Evolutionary conservation across 2,888 invertebrate species (phyloP).

Genomic region (Oxystoma pomonae): DNA sequence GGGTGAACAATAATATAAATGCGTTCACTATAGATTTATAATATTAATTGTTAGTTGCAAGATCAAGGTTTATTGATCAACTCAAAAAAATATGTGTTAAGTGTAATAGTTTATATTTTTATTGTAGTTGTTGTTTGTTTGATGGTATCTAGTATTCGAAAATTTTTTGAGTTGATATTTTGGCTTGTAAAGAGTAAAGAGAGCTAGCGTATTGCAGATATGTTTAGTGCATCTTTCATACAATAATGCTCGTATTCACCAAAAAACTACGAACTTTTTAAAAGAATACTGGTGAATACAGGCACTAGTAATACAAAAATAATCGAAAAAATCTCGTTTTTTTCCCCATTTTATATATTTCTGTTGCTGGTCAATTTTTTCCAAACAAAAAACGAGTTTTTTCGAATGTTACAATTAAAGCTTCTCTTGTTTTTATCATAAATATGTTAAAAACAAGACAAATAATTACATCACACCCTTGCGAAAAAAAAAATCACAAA

Average conservation of each 20-base stretch:
- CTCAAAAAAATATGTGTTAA: background rate
- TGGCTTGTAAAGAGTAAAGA: constrained; percentile 43
- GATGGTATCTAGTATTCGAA: no score
- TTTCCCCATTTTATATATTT: no score
- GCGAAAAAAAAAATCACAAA: constrained; percentile 25
- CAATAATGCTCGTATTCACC: no score
- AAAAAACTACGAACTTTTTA: no score
- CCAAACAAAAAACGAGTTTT: background rate
- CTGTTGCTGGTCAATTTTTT: background rate
- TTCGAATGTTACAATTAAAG: constrained; percentile 23
- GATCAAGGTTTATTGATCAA: background rate
- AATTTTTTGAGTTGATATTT: constrained; percentile 35
- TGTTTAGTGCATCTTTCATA: constrained; percentile 41
- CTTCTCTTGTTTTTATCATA: constrained; percentile 18
- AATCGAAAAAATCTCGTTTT: background rate
- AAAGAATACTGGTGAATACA: constrained; percentile 13
- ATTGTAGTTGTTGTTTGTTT: background rate
- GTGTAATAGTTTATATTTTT: no score
- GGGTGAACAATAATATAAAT: no score
- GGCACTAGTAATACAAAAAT: background rate
- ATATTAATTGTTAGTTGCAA: no score
- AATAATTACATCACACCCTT: constrained; percentile 40
- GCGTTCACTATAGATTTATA: no score
- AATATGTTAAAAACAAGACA: constrained; percentile 25
- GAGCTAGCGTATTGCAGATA: constrained; percentile 41